Evolutionary conservation across 2,888 invertebrate species (phyloP), one percentile per base, ranked within the genome.

Genomic region (Drosophila monieri): DNA sequence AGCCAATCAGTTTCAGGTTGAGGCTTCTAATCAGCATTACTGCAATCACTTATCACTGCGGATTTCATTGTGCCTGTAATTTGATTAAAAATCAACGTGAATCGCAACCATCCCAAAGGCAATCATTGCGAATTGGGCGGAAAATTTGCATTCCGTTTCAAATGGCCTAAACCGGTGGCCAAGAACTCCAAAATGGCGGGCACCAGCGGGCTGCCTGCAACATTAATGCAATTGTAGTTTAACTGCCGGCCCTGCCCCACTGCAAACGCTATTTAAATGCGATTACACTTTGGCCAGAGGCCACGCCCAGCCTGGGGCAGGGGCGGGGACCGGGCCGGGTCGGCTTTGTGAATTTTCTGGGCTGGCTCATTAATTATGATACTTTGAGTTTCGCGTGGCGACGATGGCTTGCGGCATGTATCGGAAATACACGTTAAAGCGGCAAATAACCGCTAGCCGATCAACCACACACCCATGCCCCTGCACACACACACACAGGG

Each of bases 331-430:
- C 0, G 21, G 21, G 21, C 21, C 4, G 21, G 21, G 21, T 23
- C 21, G 21, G n/a, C 14, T n/a, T 41, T 27, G 18, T 6, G 21
- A 6, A 6, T 48, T 30, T 15, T 18, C 61, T 59, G 51, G 67
- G 71, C 57, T 65, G 60, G 27, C 72, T 83, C 84, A 83, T 83
- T 83, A 83, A 83, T 85, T 88, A 85, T 88, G 88, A 76, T 76
- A 73, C 80, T 76, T 78, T 67, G 62, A 78, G 76, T 56, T 55
- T 68, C 72, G 49, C 44, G 65, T 60, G 56, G 62, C 60, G 61
- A 15, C 35, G 74, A 32, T 53, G 60, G 60, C 57, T 70, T 59
- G 73, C 54, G 57, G 64, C 78, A 44, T 61, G 65, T 80, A 77
- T 69, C 58, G 81, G 73, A 87, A 73, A 84, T 87, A 53, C 61